These are phyloP conservation scores for Aromia moschata DNA, from an alignment of 2,888 invertebrate species.

Conservation along the genomic window DNA sequence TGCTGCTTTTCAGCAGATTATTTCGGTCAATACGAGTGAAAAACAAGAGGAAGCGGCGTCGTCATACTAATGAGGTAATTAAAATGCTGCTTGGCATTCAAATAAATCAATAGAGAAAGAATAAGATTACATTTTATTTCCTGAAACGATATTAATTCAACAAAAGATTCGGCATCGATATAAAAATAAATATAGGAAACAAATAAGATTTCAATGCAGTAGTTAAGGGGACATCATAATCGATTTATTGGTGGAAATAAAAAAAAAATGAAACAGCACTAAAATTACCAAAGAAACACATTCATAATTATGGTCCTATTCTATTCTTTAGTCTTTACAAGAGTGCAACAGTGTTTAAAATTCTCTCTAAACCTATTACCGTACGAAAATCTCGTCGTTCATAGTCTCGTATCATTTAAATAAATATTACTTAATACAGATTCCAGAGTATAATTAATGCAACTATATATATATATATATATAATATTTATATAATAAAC, in stretches of 20 bases:
- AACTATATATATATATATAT: no score
- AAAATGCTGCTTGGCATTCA: no score
- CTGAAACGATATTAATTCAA: conserved; percentile 21
- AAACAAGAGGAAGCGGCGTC: no score
- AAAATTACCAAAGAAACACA: conserved; percentile 52
- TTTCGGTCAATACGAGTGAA: no score
- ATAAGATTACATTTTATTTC: conserved; percentile 25
- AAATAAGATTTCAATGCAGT: conserved; percentile 30
- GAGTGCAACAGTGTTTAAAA: conserved; percentile 57
- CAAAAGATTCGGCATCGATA: conserved; percentile 27
- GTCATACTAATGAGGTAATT: no score
- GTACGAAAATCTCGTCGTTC: conserved; percentile 47
- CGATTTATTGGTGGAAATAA: conserved; percentile 30
- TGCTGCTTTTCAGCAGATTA: no score
- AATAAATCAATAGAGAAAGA: conserved; percentile 18
- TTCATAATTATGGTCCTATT: conserved; percentile 51
- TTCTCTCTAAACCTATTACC: conserved; percentile 44
- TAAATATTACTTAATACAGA: conserved; percentile 29
- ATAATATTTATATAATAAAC: conserved; percentile 20
- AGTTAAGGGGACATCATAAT: conserved; percentile 19
- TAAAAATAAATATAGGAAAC: conserved; percentile 39
- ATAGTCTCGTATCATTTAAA: conserved; percentile 43
- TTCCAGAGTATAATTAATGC: conserved; percentile 37
- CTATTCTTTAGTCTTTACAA: conserved; percentile 58
- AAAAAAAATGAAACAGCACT: conserved; percentile 42